Base-by-base conservation (phyloP, 2,888 invertebrate genomes). In the Caradrina kadenii region DNA sequence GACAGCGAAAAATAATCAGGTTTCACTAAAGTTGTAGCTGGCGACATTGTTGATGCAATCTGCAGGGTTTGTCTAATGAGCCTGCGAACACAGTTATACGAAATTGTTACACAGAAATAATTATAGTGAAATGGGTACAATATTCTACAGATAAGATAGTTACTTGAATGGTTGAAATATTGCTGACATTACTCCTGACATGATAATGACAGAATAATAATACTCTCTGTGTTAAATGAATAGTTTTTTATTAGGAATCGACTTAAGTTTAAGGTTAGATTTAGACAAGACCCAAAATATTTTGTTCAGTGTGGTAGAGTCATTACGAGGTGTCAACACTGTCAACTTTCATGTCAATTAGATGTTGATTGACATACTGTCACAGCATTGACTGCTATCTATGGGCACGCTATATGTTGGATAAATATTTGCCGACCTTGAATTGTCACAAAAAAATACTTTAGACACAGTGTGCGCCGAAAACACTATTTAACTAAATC, bases 81-180 rank as follows among this genome's bases (percentile, higher is more conserved):
- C 74, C 95, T 95, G 89, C 19, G 69, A 92, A 90, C 39, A 48
- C 17, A 67, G 26, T 26, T 10, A 59, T n/a, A 60, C 11, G 2
- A 54, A 35, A 17, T 58, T 65, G 10, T 11, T 50, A 66, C 8
- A 62, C 0, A 10, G 15, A 59, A 19, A 49, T 7, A 26, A 26
- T 3, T 39, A 7, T 5, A 58, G 10, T 39, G 15, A 55, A 54
- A 55, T 49, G 54, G 4, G 60, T 55, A 11, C 19, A 19, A 0
- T 7, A 2, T 26, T 1, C 21, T 17, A 26, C n/a, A 1, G 5
- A 15, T 45, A 39, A 8, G 17, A 60, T 17, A 45, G 5, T 56
- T 85, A 93, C 95, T 85, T 92, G 22, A 94, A 17, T 13, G 94
- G 94, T 77, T 93, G 93, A 59, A 93, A 83, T 69, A 94, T 73